These are phyloP conservation scores for Drosophila auraria DNA, from an alignment of 1,140 invertebrate species.

Conservation along the genomic window DNA sequence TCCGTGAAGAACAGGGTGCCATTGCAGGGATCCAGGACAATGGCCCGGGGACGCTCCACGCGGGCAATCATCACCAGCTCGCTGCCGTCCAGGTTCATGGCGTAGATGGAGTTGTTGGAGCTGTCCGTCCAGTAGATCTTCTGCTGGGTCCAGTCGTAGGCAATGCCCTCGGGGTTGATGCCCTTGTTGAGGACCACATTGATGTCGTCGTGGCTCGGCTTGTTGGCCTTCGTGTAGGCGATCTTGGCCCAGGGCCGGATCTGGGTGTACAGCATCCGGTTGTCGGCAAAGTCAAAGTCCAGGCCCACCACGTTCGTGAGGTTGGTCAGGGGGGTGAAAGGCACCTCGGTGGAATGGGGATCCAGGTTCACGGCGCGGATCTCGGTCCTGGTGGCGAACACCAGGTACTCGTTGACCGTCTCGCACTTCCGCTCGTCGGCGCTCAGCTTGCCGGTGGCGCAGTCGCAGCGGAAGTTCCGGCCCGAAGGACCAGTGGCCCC, in stretches of 20 bases:
- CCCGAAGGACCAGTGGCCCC: constrained; percentile 61
- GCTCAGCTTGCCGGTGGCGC: constrained; percentile 92
- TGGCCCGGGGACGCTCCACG: constrained; percentile 96
- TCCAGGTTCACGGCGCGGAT: constrained; percentile 94
- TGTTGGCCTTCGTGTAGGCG: constrained; percentile 90
- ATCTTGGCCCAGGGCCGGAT: constrained; percentile 96
- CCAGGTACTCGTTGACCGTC: constrained; percentile 93
- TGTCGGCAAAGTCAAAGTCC: constrained; percentile 97
- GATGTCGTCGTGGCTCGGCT: constrained; percentile 88
- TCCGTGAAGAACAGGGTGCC: constrained; percentile 97
- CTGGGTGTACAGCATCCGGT: constrained; percentile 95
- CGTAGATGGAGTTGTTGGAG: constrained; percentile 96
- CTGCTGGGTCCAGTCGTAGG: constrained; percentile 98
- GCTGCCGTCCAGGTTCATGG: constrained; percentile 95
- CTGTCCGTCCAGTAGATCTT: constrained; percentile 99
- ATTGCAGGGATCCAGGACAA: constrained; percentile 98
- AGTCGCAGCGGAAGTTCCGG: constrained; percentile 92
- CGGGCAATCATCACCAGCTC: constrained; percentile 96
- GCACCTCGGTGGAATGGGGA: constrained; percentile 91
- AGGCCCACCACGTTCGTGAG: constrained; percentile 98
- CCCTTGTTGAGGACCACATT: constrained; percentile 92
- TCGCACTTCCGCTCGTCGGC: constrained; percentile 90
- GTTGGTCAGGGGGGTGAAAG: constrained; percentile 94
- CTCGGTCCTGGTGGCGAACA: constrained; percentile 96
- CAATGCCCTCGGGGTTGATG: constrained; percentile 97